Conservation (phyloP, 2,113 vertebrate genomes). For the Saccopteryx bilineata region DNA sequence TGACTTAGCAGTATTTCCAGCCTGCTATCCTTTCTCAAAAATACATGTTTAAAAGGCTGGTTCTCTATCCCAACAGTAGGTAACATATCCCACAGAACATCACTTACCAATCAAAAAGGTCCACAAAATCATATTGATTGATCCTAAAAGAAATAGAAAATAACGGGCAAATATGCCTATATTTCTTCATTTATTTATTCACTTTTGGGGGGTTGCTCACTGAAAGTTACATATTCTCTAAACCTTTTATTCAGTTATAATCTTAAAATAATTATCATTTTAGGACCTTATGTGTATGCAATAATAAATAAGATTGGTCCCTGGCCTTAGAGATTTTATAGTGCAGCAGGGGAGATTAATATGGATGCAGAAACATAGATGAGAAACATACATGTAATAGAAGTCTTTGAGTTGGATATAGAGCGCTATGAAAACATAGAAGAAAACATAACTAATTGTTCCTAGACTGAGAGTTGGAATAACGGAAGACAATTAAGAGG, state of each 20-base stretch:
- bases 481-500: not conserved
- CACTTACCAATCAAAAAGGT: not conserved
- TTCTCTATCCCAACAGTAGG: not conserved
- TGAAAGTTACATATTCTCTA: not conserved
- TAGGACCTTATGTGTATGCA: not conserved
- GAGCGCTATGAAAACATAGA: not conserved
- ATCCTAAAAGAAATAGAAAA: slow-evolving; percentile 28
- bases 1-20: not conserved
- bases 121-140: not conserved
- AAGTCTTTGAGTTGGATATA: not conserved
- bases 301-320: not conserved
- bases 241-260: not conserved
- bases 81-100: not conserved
- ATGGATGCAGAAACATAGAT: not conserved
- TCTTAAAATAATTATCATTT: not conserved
- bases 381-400: not conserved
- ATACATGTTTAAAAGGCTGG: not conserved
- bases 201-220: not conserved
- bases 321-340: not conserved
- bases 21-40: not conserved
- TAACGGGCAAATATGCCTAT: not conserved
- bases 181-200: slow-evolving; percentile 39
- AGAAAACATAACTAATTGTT: not conserved
- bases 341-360: not conserved
- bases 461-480: not conserved